Evolutionary conservation across 1,140 invertebrate genomes (phyloP).

Genomic region (Ganaspis sp.): DNA sequence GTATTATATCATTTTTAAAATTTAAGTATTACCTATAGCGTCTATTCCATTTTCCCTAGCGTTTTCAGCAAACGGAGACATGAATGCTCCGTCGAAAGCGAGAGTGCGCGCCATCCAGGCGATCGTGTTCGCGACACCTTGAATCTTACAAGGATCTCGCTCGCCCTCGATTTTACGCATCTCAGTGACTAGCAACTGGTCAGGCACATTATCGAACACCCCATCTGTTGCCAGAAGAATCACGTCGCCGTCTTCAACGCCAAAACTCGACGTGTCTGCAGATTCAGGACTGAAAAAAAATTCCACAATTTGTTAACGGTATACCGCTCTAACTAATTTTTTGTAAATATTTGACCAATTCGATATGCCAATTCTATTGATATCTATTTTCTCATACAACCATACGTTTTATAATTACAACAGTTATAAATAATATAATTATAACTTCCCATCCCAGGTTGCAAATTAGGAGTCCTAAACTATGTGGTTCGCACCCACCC

Average conservation of each 20-base stretch:
- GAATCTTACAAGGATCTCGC: constrained; percentile 84
- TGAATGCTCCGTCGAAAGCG: constrained; percentile 94
- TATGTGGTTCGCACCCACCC: too few species aligned
- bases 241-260: constrained; percentile 95
- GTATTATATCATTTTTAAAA: too few species aligned
- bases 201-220: constrained; percentile 98
- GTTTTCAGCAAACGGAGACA: constrained; percentile 96
- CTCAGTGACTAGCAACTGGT: constrained; percentile 89
- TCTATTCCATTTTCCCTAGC: constrained; percentile 95
- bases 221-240: constrained; percentile 97
- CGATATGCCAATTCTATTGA: too few species aligned
- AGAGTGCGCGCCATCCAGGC: constrained; percentile 95
- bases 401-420: too few species aligned
- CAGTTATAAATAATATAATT: too few species aligned
- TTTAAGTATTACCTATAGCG: constrained; percentile 83
- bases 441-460: too few species aligned
- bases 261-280: constrained; percentile 92
- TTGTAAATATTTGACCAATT: too few species aligned
- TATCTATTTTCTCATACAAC: too few species aligned
- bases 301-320: too few species aligned
- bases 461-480: too few species aligned
- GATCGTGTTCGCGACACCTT: constrained; percentile 94
- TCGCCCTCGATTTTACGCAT: constrained; percentile 84
- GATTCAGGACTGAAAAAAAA: constrained; percentile 86
- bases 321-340: too few species aligned